Percentiles rank a stretch among this genome's conserved stretches.
phyloP scores from a whole-genome alignment of 2,797 vertebrate genomes.

The Adrianichthys oophorus region DNA sequence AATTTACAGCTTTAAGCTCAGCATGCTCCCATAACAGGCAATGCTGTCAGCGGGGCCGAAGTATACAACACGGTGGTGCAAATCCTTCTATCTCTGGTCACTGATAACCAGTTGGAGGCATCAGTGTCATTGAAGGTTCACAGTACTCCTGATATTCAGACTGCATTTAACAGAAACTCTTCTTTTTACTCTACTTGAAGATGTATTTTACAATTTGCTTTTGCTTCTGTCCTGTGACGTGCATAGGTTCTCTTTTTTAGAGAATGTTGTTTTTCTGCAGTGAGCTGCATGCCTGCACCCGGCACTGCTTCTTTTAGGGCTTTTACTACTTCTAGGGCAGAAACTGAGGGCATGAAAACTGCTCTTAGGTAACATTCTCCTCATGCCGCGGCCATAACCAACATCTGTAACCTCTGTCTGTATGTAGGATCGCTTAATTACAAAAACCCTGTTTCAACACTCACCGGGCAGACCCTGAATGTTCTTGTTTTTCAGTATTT shows the following conservation, averaged over 20 bases:
- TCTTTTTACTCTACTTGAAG: slow-evolving; percentile 36
- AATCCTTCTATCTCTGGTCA: not conserved
- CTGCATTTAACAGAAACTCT: slow-evolving; percentile 32
- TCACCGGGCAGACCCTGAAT: slow-evolving; percentile 76
- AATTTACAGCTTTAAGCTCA: slow-evolving; percentile 38
- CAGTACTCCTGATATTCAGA: slow-evolving; percentile 27
- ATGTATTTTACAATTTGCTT: slow-evolving; percentile 56
- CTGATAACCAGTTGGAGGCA: slow-evolving; percentile 8
- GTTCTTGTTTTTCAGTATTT: slow-evolving; percentile 70
- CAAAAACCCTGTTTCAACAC: slow-evolving; percentile 45
- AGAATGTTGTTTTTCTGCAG: slow-evolving; percentile 64
- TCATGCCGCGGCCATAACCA: slow-evolving; percentile 53
- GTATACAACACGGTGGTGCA: not conserved
- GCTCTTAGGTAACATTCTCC: slow-evolving; percentile 34
- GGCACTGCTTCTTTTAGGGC: slow-evolving; percentile 70
- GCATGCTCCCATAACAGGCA: slow-evolving; percentile 13
- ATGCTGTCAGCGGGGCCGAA: slow-evolving; percentile 1
- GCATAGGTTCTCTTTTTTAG: slow-evolving; percentile 69
- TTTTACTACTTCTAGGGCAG: slow-evolving; percentile 53
- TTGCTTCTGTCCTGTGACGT: slow-evolving; percentile 65
- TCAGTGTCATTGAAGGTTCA: slow-evolving; percentile 12
- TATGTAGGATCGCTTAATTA: slow-evolving; percentile 50
- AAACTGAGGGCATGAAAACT: slow-evolving; percentile 38
- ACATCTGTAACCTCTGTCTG: slow-evolving; percentile 47
- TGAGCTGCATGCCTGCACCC: slow-evolving; percentile 77